phyloP scores from a whole-genome alignment of 1,140 invertebrate species.

The Stratiolaelaps scimitus region DNA sequence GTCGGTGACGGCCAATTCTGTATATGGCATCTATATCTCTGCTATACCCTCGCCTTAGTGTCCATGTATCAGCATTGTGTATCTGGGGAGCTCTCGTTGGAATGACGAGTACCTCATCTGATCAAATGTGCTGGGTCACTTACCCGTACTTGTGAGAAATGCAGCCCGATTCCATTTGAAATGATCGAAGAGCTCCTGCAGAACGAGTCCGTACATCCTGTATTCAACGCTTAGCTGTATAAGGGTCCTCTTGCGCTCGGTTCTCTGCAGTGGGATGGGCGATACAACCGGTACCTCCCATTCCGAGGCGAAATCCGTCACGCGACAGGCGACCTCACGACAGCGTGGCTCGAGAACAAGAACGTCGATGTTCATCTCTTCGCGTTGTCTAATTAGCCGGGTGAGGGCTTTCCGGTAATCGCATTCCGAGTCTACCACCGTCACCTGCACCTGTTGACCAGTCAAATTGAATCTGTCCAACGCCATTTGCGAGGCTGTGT shows the following conservation, averaged over 20 bases:
- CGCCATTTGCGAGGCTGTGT: neutral
- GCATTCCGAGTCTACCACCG: conserved; percentile 8
- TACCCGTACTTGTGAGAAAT: conserved; percentile 10
- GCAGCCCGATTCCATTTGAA: conserved; percentile 22
- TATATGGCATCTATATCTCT: too few relatives aligned
- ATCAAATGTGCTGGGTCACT: too few relatives aligned
- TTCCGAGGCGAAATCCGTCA: conserved; percentile 17
- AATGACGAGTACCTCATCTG: too few relatives aligned
- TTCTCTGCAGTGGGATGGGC: conserved; percentile 14
- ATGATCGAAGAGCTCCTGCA: conserved; percentile 24
- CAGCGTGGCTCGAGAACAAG: conserved; percentile 10
- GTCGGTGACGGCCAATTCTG: too few relatives aligned
- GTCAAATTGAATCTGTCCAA: conserved; percentile 18
- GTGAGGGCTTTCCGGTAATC: conserved; percentile 21
- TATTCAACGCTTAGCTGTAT: conserved; percentile 19
- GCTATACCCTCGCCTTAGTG: too few relatives aligned
- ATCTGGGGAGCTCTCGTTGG: too few relatives aligned
- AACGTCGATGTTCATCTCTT: neutral
- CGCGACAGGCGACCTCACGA: conserved; percentile 5
- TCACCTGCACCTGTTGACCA: neutral
- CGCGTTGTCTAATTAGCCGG: neutral
- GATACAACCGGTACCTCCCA: conserved; percentile 23
- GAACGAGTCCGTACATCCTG: conserved; percentile 2
- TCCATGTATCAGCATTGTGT: too few relatives aligned
- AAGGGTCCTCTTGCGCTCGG: conserved; percentile 11